Base-by-base conservation (phyloP, 2,888 invertebrate species). In the Cancer borealis region DNA sequence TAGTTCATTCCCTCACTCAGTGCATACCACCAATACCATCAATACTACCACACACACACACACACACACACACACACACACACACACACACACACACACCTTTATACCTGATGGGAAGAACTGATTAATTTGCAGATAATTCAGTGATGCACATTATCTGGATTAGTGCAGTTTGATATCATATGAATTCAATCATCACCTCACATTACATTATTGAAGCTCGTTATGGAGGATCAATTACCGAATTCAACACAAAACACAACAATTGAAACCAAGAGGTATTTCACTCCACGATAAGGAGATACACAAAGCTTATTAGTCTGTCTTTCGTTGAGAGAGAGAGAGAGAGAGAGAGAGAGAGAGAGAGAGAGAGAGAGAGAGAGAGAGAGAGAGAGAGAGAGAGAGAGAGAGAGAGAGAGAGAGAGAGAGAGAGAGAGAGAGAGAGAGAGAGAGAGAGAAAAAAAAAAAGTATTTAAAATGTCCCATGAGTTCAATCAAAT, bases 11-110 rank as follows among this genome's bases (percentile, higher is more conserved):
- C 73, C 10, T 79, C 26, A 79, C 73, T 79, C 73, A 79, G 60
- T 60, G 45, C 3, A 12, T 26, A 26, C 14, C 39, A 39, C 14
- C 45, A 26, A 14, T 12, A 39, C 14, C 45, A 45, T 87, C 39
- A 39, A 45, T 26, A 3, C 12, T 21, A 47, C 66, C 39, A 91
- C 91, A 91, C 66, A 60, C 91, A 66, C 66, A 91, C 91, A 66
- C 91, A 66, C 66, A 66, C 91, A 66, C 91, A 91, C 91, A 66
- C 91, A 66, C 66, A 66, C 66, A 91, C 91, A 91, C 91, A 91
- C 14, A 91, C 60, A 91, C 91, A 66, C 54, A 54, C 90, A 90
- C n/a, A 39, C 54, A 90, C 54, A 54, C 89, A 89, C 45, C n/a
- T 89, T 49, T 47, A 49, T 79, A 79, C 73, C 84, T 84, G 17